phyloP scores from a whole-genome alignment of 2,797 vertebrate genomes.

The Argentina silus region DNA sequence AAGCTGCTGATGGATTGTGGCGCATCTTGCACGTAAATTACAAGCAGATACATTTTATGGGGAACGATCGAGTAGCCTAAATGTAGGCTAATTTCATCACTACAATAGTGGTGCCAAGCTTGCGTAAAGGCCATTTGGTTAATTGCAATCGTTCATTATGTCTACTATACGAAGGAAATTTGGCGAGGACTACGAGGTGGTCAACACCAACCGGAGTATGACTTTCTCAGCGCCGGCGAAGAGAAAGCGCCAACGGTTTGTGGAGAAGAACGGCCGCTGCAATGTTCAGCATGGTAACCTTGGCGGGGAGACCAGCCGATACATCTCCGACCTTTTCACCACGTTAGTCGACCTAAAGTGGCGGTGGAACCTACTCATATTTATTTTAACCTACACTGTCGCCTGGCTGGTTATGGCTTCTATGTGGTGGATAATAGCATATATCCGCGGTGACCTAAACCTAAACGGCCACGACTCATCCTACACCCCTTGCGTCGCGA shows the following conservation, averaged over 20 bases:
- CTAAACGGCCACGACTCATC: conserved; percentile 73
- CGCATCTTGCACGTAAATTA: neutral
- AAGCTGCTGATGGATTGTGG: neutral
- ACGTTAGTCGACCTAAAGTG: conserved; percentile 93
- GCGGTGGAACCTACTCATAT: conserved; percentile 94
- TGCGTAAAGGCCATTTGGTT: conserved; percentile 37
- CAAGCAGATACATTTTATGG: neutral
- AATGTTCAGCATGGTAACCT: conserved; percentile 93
- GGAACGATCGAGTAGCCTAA: neutral
- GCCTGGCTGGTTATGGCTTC: conserved; percentile 94
- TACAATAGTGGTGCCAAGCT: conserved; percentile 49
- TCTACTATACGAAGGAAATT: conserved; percentile 85
- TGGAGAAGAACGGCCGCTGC: conserved; percentile 93
- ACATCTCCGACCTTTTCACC: conserved; percentile 90
- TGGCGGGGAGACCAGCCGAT: conserved; percentile 88
- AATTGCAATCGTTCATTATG: conserved; percentile 67
- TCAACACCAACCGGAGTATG: conserved; percentile 71
- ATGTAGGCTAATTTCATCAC: conserved; percentile 36
- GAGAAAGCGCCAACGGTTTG: conserved; percentile 87
- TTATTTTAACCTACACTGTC: conserved; percentile 89
- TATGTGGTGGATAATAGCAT: conserved; percentile 94
- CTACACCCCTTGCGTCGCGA: conserved; percentile 88
- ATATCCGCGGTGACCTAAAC: conserved; percentile 86
- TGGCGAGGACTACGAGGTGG: conserved; percentile 88
- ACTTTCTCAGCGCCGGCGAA: conserved; percentile 77